phyloP scores from a whole-genome alignment of 2,113 vertebrate genomes.

The Eonycteris spelaea region DNA sequence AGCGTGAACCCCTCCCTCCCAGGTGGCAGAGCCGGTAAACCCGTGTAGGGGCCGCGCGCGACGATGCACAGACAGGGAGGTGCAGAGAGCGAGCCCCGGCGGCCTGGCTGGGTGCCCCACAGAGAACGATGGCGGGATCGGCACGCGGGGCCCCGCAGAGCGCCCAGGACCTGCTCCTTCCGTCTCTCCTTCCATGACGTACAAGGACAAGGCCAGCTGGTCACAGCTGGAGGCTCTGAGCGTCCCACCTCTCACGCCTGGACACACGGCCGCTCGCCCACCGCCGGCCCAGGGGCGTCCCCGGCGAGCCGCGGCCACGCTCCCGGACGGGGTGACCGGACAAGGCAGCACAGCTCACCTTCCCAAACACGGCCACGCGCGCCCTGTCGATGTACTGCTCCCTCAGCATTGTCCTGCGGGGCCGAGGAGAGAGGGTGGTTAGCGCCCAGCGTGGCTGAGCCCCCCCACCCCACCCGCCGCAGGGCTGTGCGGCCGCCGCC shows the following conservation, averaged over 20 bases:
- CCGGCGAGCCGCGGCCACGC: not conserved
- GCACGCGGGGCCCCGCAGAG: no score
- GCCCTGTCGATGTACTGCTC: slow-evolving; percentile 90
- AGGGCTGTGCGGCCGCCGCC: no score
- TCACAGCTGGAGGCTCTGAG: not conserved
- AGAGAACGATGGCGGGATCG: not conserved
- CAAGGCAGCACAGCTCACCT: slow-evolving; percentile 83
- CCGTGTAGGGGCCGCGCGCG: accelerated
- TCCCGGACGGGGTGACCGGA: not conserved
- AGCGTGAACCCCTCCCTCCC: accelerated
- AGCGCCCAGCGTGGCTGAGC: accelerated
- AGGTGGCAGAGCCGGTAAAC: no score
- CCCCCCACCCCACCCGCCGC: accelerated
- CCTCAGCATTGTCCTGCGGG: slow-evolving; percentile 86
- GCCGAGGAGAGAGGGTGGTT: not conserved
- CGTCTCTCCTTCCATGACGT: not conserved
- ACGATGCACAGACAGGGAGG: not conserved
- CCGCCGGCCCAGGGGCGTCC: not conserved
- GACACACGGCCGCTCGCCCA: not conserved
- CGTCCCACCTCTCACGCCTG: not conserved
- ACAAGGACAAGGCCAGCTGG: accelerated
- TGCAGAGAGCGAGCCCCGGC: no score
- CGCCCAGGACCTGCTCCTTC: not conserved
- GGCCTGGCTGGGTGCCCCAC: not conserved
- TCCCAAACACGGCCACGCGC: slow-evolving; percentile 92